Evolutionary conservation across 2,113 vertebrate genomes (phyloP), one percentile per base, ranked within the genome.

Genomic region (Atlantisia rogersi): DNA sequence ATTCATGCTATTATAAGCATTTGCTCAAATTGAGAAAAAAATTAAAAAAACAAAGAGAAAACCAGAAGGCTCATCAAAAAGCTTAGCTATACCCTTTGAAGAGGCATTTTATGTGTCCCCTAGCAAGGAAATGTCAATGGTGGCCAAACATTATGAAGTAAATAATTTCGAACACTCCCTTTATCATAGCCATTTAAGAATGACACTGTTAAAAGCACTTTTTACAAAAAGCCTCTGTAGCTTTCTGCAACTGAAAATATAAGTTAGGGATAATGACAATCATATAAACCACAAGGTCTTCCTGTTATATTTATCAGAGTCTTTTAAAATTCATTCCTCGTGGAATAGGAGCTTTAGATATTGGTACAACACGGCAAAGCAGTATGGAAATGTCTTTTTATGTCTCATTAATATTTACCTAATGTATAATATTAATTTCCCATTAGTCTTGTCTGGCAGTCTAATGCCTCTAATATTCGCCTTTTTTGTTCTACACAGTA

Each of bases 401-500:
- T 42, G 9, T 88, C 68, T 91, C 60, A 60, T 78, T 68, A 81
- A 18, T 83, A 88, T 92, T 86, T 79, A 93, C 77, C 77, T 96
- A 59, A 91, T 50, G 7, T 86, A 84, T 82, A 89, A 91, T 73
- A 92, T 48, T 91, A 20, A 73, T 64, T 78, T 91, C 88, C 94
- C 25, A 69, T 94, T 82, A 93, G 44, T 64, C 86, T 90, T 76
- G 60, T 44, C 76, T 90, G 76, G 35, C 79, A 95, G 69, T 80
- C 85, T 92, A 80, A 28, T 85, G 81, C 26, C 26, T 95, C 81
- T 73, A 84, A 40, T 92, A 96, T 82, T 86, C 90, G 62, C 68
- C 74, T 52, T 95, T 92, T 86, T 68, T 55, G 82, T 93, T 82
- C 88, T 85, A 81, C 35, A 32, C 7, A n/a, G 55, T 92, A 94